These are phyloP conservation scores for Stomorhina lunata DNA, from an alignment of 2,888 invertebrate genomes.

Conservation along the genomic window DNA sequence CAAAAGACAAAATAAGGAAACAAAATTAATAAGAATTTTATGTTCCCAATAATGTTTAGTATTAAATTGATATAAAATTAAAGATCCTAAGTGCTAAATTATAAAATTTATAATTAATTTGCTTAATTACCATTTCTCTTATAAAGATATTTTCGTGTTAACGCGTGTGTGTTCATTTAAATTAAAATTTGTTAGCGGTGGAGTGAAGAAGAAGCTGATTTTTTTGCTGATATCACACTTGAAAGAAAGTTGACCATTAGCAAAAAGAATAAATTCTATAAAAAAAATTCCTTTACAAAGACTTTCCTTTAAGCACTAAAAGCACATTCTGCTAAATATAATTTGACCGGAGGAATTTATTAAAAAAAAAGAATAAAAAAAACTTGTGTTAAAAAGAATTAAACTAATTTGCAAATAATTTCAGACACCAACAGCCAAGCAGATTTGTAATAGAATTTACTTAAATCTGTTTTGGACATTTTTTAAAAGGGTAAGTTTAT, in stretches of 20 bases:
- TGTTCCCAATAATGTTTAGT: not conserved
- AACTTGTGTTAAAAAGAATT: not conserved
- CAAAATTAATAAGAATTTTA: not conserved
- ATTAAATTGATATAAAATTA: not conserved
- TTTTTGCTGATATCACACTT: conserved; percentile 54
- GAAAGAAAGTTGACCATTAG: conserved; percentile 46
- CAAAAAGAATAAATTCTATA: not conserved
- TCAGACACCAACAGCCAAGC: not conserved
- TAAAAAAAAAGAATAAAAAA: not conserved
- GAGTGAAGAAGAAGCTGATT: not conserved
- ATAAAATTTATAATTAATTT: not conserved
- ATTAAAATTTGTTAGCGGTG: conserved; percentile 16
- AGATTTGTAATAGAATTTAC: conserved; percentile 7
- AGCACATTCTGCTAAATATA: not conserved
- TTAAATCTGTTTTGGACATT: conserved; percentile 8
- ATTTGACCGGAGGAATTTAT: not conserved
- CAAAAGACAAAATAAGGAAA: conserved; percentile 14
- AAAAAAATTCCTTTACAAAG: conserved; percentile 32
- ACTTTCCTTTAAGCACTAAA: not conserved
- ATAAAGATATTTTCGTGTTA: not conserved
- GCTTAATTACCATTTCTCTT: not conserved
- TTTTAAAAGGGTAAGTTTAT: not conserved
- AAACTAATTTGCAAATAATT: not conserved
- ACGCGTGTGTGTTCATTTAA: conserved; percentile 36
- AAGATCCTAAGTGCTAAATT: not conserved